These are phyloP conservation scores for Ladona fulva DNA, from an alignment of 1,140 invertebrate species.

Conservation along the genomic window DNA sequence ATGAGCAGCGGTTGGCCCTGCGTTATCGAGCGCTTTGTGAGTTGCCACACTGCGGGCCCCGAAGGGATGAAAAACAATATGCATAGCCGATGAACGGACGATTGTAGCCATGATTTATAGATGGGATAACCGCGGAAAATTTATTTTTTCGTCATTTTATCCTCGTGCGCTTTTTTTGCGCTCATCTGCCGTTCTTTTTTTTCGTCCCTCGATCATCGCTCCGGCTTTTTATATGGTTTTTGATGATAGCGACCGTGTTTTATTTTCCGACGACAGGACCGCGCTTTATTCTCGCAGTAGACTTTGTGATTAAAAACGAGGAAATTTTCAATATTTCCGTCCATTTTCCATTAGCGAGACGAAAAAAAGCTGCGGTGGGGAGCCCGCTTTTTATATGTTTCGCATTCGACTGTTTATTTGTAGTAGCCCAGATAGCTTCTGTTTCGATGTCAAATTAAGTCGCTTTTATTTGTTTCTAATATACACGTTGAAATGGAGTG, in stretches of 20 bases:
- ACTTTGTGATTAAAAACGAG: neutral
- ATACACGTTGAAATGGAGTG: too few relatives aligned
- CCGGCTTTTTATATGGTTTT: neutral
- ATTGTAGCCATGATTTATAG: neutral
- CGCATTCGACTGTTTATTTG: too few relatives aligned
- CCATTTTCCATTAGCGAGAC: neutral
- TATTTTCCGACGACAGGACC: neutral
- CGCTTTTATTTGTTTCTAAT: too few relatives aligned
- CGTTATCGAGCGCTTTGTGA: conserved; percentile 3
- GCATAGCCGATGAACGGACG: conserved; percentile 1
- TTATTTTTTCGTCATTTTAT: neutral
- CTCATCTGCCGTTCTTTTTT: neutral
- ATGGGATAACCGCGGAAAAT: neutral
- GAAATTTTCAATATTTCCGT: neutral
- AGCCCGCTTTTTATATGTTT: too few relatives aligned
- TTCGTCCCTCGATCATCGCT: neutral
- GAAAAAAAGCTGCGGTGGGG: too few relatives aligned
- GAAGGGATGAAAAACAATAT: neutral
- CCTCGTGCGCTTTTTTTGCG: neutral
- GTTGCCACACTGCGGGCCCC: neutral
- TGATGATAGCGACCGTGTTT: neutral
- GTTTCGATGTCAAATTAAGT: too few relatives aligned
- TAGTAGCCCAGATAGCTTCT: too few relatives aligned
- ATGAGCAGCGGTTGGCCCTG: neutral
- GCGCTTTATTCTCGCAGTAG: neutral